Evolutionary conservation across 2,113 vertebrate genomes (phyloP), one percentile per base, ranked within the genome.

Genomic region (Ifrita kowaldi): DNA sequence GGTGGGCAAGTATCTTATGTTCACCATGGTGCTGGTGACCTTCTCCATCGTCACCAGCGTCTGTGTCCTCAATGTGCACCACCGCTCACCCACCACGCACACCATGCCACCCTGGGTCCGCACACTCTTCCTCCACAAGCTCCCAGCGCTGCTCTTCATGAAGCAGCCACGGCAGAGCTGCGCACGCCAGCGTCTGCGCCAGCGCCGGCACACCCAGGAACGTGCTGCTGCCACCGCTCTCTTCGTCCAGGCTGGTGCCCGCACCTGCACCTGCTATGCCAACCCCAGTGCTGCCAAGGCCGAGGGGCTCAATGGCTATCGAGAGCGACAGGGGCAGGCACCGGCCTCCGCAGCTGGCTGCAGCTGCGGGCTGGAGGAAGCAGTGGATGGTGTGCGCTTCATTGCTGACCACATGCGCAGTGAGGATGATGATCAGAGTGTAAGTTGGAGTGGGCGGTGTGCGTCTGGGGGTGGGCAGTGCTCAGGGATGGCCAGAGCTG

Each of bases 1-100:
- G 47, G 99, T 99, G 71, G 99, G 99, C 89, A 99, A 99, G 95
- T 99, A 99, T 94, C 98, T 99, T 74, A 99, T 99, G 99, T 99
- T 99, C 98, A 99, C 99, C 95, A 99, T 99, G 99, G 99, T 99
- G 49, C 98, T 99, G 62, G 99, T 99, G 83, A 99, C 99, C 79
- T 99, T 99, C 98, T 99, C 99, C 90, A 99, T 99, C 1, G 99
- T 99, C 93, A 99, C 99, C 91, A 99, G 99, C 2, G 99, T 99
- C 85, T 99, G 99, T 3, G 99, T 99, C 81, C 98, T 99, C 91
- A 99, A 99, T 1, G 99, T 99, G 44, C 99, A 99, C 97, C 99
- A 99, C 96, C 99, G 99, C 89, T 99, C 99, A 0, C 99, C 99
- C 75, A 99, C 99, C 97, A 99, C 99, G 4, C 99, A 99, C 98